Percentiles rank a stretch among this genome's conserved stretches.
Evolutionary conservation across 2,113 vertebrate species (phyloP).

Genomic region (Poeciliopsis retropinna): DNA sequence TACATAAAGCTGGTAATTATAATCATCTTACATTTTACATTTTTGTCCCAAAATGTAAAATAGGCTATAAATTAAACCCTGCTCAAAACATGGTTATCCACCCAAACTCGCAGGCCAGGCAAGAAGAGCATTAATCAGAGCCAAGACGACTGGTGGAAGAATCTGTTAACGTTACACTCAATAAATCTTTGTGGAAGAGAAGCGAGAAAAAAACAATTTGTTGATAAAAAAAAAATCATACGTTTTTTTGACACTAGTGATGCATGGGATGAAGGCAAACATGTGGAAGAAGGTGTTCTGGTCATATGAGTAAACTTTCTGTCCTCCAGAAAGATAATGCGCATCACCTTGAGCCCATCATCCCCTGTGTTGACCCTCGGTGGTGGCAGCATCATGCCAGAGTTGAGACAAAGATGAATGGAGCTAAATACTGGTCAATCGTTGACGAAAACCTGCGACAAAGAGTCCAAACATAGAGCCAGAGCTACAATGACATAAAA

Average conservation of each 20-base stretch:
- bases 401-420: background rate
- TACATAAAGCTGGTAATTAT: conserved; percentile 90
- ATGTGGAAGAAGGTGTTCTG: background rate
- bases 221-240: background rate
- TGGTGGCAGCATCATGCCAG: background rate
- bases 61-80: no score
- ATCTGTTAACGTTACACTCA: no score
- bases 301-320: background rate
- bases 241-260: background rate
- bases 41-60: background rate
- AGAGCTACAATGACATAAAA: no score
- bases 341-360: background rate
- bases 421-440: background rate
- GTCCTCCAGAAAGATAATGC: background rate
- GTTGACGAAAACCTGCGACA: background rate
- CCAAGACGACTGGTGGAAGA: no score
- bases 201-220: background rate
- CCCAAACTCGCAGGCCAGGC: background rate
- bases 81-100: background rate
- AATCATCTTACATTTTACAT: background rate
- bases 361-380: background rate
- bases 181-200: background rate
- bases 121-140: no score
- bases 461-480: no score
- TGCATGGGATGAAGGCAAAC: background rate